These are phyloP conservation scores for Onthophagus sagittarius DNA, from an alignment of 2,888 invertebrate species.

Conservation along the genomic window DNA sequence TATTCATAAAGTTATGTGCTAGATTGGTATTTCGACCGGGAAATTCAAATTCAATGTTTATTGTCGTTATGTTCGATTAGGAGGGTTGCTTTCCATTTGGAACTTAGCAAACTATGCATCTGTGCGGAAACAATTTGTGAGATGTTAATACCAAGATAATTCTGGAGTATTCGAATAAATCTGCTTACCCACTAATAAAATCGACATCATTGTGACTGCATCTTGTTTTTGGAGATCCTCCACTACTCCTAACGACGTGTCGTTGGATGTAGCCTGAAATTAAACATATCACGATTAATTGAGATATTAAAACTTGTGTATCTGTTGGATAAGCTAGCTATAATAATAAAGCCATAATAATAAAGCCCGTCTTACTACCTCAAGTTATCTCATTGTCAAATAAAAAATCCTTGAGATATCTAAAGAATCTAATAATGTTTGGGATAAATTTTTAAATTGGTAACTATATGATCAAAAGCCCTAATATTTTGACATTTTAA, in stretches of 20 bases:
- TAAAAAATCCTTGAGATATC: too few relatives aligned
- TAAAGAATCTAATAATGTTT: too few relatives aligned
- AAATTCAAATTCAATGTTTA: not conserved
- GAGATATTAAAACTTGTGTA: not conserved
- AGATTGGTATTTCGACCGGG: not conserved
- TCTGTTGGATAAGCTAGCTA: not conserved
- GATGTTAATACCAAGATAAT: not conserved
- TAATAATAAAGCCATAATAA: too few relatives aligned
- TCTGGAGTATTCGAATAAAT: too few relatives aligned
- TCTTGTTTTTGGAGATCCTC: conserved; percentile 60
- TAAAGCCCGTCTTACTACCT: too few relatives aligned
- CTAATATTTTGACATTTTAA: too few relatives aligned
- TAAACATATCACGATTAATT: too few relatives aligned
- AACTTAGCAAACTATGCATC: not conserved
- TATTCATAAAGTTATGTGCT: too few relatives aligned
- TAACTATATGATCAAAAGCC: too few relatives aligned
- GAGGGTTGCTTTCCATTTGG: not conserved
- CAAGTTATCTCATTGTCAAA: too few relatives aligned
- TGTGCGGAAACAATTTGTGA: not conserved
- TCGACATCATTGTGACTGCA: conserved; percentile 74
- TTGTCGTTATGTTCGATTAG: not conserved
- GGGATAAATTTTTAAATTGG: too few relatives aligned
- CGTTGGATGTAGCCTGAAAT: conserved; percentile 53
- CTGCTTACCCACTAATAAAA: conserved; percentile 73
- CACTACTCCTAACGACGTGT: conserved; percentile 57